Base-by-base conservation (phyloP, 2,113 vertebrate species). In the Phalacrocorax aristotelis region DNA sequence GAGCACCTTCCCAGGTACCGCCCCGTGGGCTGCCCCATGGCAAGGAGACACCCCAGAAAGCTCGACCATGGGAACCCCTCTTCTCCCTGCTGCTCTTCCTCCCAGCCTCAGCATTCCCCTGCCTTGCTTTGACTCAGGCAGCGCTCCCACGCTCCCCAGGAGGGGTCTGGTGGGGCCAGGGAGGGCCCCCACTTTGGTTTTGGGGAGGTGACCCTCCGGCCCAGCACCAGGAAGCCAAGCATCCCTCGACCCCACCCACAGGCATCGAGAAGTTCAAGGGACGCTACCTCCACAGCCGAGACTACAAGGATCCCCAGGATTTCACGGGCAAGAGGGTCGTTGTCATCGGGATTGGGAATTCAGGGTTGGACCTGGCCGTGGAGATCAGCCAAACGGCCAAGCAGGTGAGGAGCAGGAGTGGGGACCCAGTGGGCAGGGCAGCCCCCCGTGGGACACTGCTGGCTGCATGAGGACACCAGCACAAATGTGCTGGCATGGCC, bases 311-410 rank as follows among this genome's bases (percentile, higher is more conserved):
- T 11, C 95, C 98, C 42, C 58, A 90, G 8, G 79, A 40, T 34
- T 99, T 98, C 96, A 87, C 51, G 7, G 98, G 98, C 64, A 98
- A 99, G 94, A 99, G 97, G 58, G 99, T 99, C 26, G 65, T 99
- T 74, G 78, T 99, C 52, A 95, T 99, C 2, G 99, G 99, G 30
- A 98, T 98, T 11, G 99, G 99, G 38, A 99, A 99, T 92, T 99
- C 99, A 4, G 99, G 99, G 58, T 98, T 97, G 7, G 99, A 99
- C 83, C 98, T 99, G 74, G 98, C 99, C 2, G 99, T 99, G 87
- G 99, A 99, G 95, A 98, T 99, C 49, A 99, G 99, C 83, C 98
- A 98, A 74, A 96, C 66, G 10, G 99, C 99, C 91, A 89, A 98
- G 80, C 99, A 99, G 98, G 99, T 99, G 82, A 94, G 97, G 66